Evolutionary conservation across 64 coral and sea anemone genomes (phyloP).

Genomic region (Actinia tenebrosa): DNA sequence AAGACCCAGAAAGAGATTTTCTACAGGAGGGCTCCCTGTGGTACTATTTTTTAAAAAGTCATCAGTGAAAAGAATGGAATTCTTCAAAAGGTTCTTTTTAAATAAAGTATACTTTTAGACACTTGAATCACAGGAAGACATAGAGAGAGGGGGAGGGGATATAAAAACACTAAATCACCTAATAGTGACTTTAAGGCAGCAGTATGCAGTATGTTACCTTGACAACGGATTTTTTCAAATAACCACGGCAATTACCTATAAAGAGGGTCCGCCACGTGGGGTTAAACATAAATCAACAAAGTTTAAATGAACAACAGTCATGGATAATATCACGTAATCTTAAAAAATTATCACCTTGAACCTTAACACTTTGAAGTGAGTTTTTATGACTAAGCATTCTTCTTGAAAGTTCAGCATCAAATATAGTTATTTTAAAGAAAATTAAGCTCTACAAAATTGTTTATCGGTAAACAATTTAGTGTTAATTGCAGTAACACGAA

Average conservation of each 20-base stretch:
- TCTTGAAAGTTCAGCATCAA: neutral
- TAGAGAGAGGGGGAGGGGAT: no score
- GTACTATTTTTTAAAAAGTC: no score
- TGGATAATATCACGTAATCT: neutral
- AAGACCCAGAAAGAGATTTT: no score
- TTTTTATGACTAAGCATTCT: neutral
- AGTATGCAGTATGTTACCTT: neutral
- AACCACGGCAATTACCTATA: neutral
- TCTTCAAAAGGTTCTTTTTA: no score
- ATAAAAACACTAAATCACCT: neutral
- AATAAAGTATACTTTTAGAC: no score
- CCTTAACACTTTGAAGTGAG: neutral
- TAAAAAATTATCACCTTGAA: neutral
- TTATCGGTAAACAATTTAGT: no score
- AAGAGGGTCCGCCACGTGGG: neutral
- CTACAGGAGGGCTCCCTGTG: no score
- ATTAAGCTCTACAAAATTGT: no score
- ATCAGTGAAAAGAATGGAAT: no score
- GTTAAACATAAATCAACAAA: neutral
- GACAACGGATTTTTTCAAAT: neutral
- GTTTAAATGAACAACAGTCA: neutral
- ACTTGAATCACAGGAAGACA: no score
- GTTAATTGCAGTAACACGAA: no score
- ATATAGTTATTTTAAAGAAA: no score
- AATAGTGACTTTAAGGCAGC: neutral